A percentile compares a stretch with the other conserved stretches of the same genome.
Evolutionary conservation across 2,888 invertebrate genomes (phyloP).

Genomic region (Barypeithes pellucidus): DNA sequence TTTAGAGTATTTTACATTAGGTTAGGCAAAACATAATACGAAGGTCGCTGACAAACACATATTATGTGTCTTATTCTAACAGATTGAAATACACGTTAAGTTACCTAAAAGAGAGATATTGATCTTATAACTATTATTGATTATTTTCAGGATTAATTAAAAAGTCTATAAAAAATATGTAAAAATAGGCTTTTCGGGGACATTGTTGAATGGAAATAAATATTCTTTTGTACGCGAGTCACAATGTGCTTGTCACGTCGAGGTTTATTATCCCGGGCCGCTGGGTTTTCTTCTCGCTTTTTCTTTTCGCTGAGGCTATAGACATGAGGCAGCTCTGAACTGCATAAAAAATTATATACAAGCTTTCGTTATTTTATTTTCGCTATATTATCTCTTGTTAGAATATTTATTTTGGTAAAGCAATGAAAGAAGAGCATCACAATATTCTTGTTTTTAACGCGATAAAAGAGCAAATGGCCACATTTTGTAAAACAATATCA

Average conservation of each 20-base stretch:
- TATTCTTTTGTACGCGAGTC: constrained; percentile 19
- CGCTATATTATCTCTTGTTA: background rate
- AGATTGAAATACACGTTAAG: too few species aligned
- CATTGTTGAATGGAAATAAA: constrained; percentile 14
- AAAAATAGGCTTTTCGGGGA: background rate
- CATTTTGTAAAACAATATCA: too few species aligned
- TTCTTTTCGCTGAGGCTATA: background rate
- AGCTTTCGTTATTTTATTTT: constrained; percentile 2
- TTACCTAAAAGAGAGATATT: too few species aligned
- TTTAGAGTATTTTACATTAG: too few species aligned
- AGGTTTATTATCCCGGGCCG: constrained; percentile 29
- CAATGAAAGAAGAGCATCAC: too few species aligned
- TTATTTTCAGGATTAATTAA: too few species aligned
- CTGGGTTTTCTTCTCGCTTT: constrained; percentile 18
- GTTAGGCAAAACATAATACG: too few species aligned
- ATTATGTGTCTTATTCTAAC: too few species aligned
- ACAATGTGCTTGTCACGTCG: constrained; percentile 35
- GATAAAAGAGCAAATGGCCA: too few species aligned
- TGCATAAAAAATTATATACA: constrained; percentile 11
- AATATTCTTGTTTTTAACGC: too few species aligned
- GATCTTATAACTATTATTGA: too few species aligned
- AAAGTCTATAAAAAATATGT: background rate
- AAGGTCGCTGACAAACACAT: too few species aligned
- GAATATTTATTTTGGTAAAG: background rate
- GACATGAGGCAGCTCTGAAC: background rate